Percentiles rank a stretch among this genome's conserved stretches.
Evolutionary conservation across 2,113 vertebrate genomes (phyloP).

Genomic region (Anoura caudifer): DNA sequence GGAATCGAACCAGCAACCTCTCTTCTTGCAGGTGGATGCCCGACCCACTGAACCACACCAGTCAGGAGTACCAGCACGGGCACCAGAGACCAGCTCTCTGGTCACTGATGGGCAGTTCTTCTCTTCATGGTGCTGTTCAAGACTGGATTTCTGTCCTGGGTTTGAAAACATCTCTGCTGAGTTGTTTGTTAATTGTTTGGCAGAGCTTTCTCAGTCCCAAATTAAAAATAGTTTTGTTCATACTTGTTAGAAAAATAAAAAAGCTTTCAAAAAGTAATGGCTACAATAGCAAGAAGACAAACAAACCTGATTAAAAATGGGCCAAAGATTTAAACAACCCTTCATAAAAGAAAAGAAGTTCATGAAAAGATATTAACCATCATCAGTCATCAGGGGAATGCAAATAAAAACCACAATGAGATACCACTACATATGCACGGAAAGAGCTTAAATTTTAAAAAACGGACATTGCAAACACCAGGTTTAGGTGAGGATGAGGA

Average conservation of each 20-base stretch:
- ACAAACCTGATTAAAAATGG: constrained; percentile 2
- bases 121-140: neutral
- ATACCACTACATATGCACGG: neutral
- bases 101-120: neutral
- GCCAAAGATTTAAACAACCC: constrained; percentile 3
- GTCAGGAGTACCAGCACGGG: no score
- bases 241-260: neutral
- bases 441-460: neutral
- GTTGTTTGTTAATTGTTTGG: neutral
- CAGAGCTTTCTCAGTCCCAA: neutral
- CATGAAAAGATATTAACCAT: neutral
- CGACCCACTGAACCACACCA: no score
- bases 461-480: neutral
- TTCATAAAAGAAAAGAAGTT: constrained; percentile 5
- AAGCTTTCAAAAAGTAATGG: neutral
- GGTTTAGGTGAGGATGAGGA: neutral
- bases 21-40: no score
- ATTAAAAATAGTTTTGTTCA: constrained; percentile 38
- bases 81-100: neutral
- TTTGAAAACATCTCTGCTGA: neutral
- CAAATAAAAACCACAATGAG: neutral
- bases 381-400: neutral
- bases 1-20: no score
- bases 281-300: constrained; percentile 3
- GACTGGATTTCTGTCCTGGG: neutral